A percentile compares a stretch with the other conserved stretches of the same genome.
These are phyloP conservation scores for Cygnus buccinator DNA, from an alignment of 2,113 vertebrate genomes.

Conservation along the genomic window DNA sequence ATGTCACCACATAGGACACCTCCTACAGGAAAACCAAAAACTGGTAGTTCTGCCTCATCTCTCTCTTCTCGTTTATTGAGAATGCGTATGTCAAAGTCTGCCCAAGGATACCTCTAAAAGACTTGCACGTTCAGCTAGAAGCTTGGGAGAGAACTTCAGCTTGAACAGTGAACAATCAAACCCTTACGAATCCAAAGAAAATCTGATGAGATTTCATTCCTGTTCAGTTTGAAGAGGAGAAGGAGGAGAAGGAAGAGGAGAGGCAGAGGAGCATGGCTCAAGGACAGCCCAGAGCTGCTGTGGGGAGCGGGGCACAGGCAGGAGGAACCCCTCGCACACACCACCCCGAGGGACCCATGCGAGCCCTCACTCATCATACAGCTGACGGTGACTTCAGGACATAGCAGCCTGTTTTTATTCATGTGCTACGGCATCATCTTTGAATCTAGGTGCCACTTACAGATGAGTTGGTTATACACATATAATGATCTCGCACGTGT, in stretches of 20 bases:
- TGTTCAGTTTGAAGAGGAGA: neutral
- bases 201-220: neutral
- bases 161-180: neutral
- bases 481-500: neutral
- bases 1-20: conserved; percentile 2
- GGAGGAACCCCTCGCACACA: neutral
- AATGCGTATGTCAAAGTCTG: neutral
- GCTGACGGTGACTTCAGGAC: accelerated
- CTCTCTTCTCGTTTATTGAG: neutral
- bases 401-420: neutral
- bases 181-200: neutral
- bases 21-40: neutral
- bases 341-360: accelerated
- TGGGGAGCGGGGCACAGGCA: neutral
- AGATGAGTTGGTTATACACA: neutral
- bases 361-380: neutral
- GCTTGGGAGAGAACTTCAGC: neutral
- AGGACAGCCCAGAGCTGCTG: neutral
- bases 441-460: neutral
- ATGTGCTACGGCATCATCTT: neutral
- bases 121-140: neutral
- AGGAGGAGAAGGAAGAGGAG: neutral
- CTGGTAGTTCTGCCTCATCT: neutral
- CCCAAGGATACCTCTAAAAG: neutral
- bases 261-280: neutral